These are phyloP conservation scores for Thymelicus lineola DNA, from an alignment of 2,888 invertebrate species.

Conservation along the genomic window DNA sequence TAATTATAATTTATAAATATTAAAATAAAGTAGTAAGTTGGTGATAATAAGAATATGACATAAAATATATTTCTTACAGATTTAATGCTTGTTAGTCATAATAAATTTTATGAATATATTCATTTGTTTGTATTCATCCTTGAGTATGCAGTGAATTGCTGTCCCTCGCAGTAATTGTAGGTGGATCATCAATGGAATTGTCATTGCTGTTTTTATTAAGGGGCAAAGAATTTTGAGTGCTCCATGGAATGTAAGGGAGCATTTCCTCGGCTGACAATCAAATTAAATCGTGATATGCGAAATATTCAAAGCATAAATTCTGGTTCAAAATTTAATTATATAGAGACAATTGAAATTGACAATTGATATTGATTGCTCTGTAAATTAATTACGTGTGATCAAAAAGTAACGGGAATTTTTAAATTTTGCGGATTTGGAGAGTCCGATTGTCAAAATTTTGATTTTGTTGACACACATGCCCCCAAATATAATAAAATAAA, in stretches of 20 bases:
- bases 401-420: too few species aligned
- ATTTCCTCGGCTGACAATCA: slow-evolving; percentile 32
- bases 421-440: too few species aligned
- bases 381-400: too few species aligned
- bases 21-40: slow-evolving; percentile 23
- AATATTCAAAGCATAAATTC: neutral
- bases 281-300: slow-evolving; percentile 15
- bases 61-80: slow-evolving; percentile 64
- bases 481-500: too few species aligned
- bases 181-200: slow-evolving; percentile 46
- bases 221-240: slow-evolving; percentile 54
- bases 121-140: slow-evolving; percentile 46
- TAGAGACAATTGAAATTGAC: too few species aligned
- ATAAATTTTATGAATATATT: slow-evolving; percentile 68
- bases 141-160: slow-evolving; percentile 31
- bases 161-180: slow-evolving; percentile 41
- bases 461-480: too few species aligned
- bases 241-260: slow-evolving; percentile 56
- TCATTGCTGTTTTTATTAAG: slow-evolving; percentile 54
- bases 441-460: too few species aligned
- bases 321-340: neutral
- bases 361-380: too few species aligned
- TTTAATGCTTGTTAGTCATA: slow-evolving; percentile 68
- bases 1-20: slow-evolving; percentile 66
- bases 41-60: slow-evolving; percentile 39